Conservation (phyloP, 2,113 vertebrate genomes). For the Sinocyclocheilus anshuiensis region DNA sequence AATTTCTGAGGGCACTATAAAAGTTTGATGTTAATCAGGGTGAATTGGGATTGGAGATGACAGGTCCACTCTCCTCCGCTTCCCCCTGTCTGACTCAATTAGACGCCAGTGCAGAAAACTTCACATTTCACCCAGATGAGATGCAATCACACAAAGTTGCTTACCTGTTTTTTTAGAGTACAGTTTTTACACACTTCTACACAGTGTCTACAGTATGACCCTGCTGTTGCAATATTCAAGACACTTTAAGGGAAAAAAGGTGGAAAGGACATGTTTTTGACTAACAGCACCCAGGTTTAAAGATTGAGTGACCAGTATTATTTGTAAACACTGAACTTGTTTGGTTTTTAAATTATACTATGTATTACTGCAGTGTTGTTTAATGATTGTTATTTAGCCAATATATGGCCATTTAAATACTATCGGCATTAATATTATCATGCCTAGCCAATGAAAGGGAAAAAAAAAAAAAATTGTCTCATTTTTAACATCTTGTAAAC, state of each 20-base stretch:
- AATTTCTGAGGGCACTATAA: conserved; percentile 31
- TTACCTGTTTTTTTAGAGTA: neutral
- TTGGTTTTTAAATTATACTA: neutral
- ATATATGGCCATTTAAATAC: neutral
- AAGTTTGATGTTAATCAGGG: conserved; percentile 45
- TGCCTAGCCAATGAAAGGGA: neutral
- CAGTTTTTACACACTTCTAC: conserved; percentile 11
- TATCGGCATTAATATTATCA: neutral
- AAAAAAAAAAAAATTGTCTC: too few species aligned
- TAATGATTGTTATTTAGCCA: neutral
- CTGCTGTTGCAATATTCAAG: conserved; percentile 10
- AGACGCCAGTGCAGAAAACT: conserved; percentile 9
- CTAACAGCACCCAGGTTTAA: neutral
- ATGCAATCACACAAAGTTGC: conserved; percentile 21
- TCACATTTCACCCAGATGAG: conserved; percentile 32
- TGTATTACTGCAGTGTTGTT: neutral
- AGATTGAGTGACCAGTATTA: neutral
- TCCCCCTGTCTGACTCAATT: conserved; percentile 40
- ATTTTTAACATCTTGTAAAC: too few species aligned
- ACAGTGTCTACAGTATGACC: neutral
- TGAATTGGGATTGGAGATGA: conserved; percentile 36
- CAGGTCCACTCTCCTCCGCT: conserved; percentile 46
- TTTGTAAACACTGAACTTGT: neutral
- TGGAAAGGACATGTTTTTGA: neutral
- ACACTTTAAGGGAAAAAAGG: neutral